Conservation (phyloP, 2,888 invertebrate genomes). For the Brachypalpus laphriformis region DNA sequence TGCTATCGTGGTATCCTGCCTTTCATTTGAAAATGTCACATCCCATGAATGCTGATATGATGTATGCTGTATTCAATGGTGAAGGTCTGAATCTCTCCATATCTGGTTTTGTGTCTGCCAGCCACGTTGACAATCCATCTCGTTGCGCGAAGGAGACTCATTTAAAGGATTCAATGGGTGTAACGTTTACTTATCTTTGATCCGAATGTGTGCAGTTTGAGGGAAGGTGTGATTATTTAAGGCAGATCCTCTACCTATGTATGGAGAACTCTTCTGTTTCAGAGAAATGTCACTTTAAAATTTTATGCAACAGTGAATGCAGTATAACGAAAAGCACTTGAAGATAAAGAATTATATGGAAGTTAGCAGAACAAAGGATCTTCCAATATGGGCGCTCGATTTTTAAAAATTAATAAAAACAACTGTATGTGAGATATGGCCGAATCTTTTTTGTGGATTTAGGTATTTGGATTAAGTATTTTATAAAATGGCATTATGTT, state of each 20-base stretch:
- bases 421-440: too few species aligned
- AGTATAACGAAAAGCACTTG: too few species aligned
- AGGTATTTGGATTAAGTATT: too few species aligned
- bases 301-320: too few species aligned
- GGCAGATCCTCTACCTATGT: background rate
- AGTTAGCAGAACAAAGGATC: too few species aligned
- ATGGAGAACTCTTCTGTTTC: too few species aligned
- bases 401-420: too few species aligned
- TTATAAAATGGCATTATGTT: too few species aligned
- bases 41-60: constrained; percentile 75
- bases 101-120: constrained; percentile 41
- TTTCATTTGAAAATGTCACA: constrained; percentile 71
- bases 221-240: constrained; percentile 62
- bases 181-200: constrained; percentile 44
- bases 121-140: constrained; percentile 60
- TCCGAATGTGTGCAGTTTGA: constrained; percentile 21
- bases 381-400: too few species aligned
- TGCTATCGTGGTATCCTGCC: constrained; percentile 46
- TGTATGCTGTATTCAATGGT: constrained; percentile 60
- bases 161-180: constrained; percentile 47
- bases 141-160: constrained; percentile 29
- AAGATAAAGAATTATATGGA: too few species aligned
- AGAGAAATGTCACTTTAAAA: too few species aligned
- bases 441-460: too few species aligned
- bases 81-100: constrained; percentile 36